Base-by-base conservation (phyloP, 1,140 invertebrate genomes). In the Heliothis virescens region DNA sequence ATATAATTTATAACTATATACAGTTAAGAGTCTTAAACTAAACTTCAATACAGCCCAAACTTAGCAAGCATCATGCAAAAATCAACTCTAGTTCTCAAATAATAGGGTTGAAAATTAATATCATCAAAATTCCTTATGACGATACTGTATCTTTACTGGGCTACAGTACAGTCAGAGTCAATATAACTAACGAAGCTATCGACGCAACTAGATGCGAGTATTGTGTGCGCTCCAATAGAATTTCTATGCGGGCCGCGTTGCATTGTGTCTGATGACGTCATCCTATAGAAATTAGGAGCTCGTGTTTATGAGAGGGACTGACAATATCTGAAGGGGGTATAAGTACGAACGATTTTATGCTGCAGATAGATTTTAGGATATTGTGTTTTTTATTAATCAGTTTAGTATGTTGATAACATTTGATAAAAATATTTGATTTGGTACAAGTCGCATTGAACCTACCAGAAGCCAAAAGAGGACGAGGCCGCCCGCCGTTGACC, bases 141-240 rank as follows among this genome's bases (percentile, higher is more conserved):
- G 18, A 2, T 2, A 57, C 53, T 1, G 1, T 55, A 3, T 15
- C n/a, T n/a, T 57, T 1, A n/a, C 26, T 76, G 26, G 13, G 7
- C 21, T 18, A 53, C 34, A 63, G 34, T 50, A 48, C 29, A 41
- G 63, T 47, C 52, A 59, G 50, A 60, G 65, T 72, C 65, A 60
- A 79, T 79, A 71, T 72, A 79, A 29, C 52, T 21, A 67, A 47
- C 53, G 29, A 41, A 63, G 62, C 76, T 29, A 41, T 48, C 50
- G 16, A 50, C 47, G 63, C 47, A 62, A 48, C 72, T 50, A 80
- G 71, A 80, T 80, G 76, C 53, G 52, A 47, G 72, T 71, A 80
- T 80, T 80, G 79, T 80, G 10, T 12, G 26, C 18, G 52, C 21
- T 72, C 29, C 41, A 71, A 80, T 80, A 69, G 53, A 80, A 73